A percentile compares a stretch with the other conserved stretches of the same genome.
Conservation (phyloP, 2,888 invertebrate species). For the Apamea anceps region DNA sequence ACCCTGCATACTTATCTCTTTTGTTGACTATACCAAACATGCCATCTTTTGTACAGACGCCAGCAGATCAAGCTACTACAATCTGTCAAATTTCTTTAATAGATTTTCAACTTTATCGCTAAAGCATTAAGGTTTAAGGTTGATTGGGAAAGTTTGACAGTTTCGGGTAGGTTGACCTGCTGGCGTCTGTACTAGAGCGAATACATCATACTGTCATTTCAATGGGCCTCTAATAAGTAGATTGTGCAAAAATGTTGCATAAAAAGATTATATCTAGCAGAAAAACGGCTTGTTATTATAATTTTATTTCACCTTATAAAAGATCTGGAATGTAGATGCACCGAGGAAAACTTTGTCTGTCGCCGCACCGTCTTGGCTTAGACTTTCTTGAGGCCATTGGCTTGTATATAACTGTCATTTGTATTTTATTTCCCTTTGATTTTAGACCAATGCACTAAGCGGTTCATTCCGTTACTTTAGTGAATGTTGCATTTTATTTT, state of each 20-base stretch:
- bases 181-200: no score
- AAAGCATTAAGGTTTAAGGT: no score
- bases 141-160: no score
- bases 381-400: constrained; percentile 34
- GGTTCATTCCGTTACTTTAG: background rate
- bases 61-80: no score
- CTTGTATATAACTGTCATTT: constrained; percentile 2
- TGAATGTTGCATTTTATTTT: background rate
- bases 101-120: no score
- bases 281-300: background rate
- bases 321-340: constrained; percentile 17
- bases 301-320: background rate
- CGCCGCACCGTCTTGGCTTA: constrained; percentile 15
- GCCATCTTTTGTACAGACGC: background rate
- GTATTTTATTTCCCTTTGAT: constrained; percentile 17
- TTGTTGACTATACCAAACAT: no score
- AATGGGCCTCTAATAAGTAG: background rate
- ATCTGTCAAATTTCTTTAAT: no score
- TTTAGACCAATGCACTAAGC: background rate
- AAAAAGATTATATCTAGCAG: constrained; percentile 2
- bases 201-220: background rate
- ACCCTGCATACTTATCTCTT: no score
- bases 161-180: no score
- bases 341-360: constrained; percentile 39
- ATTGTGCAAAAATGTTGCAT: constrained; percentile 2